Evolutionary conservation across 1,140 invertebrate species (phyloP), one percentile per base, ranked within the genome.

Genomic region (honey bee (Apis mellifera)): DNA sequence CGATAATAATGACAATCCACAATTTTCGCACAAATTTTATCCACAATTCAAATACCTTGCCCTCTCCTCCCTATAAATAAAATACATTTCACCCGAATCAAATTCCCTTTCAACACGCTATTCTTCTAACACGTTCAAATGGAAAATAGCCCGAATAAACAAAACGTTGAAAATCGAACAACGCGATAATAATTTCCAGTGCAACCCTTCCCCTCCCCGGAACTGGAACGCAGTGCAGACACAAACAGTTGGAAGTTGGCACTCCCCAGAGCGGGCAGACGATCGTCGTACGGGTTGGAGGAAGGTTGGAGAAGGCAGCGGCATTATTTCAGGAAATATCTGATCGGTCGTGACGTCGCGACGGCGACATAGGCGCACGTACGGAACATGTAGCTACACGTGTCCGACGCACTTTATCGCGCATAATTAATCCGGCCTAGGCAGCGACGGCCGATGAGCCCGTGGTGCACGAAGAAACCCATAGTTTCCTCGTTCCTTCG

Each of bases 311-410:
- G 64, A 26, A 82, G 73, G 72, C 55, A 76, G 73, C 75, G 82
- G 86, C 88, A 86, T 88, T 88, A 89, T 88, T 88, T 86, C 77
- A 88, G 87, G 82, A 88, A 89, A 88, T 89, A 89, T 89, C 87
- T 88, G 87, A 89, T 89, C 87, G 86, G 81, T 83, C 87, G 86
- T 87, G 86, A 88, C 86, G 83, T 85, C 86, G 85, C 82, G 77
- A 82, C 84, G 68, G 84, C 86, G 86, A 84, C 82, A 84, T 82
- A 78, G 77, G 86, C 86, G 86, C 85, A 73, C 86, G 74, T 88
- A 87, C 70, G 76, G 86, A 65, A 79, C 84, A 74, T 88, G 87
- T 88, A 86, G 52, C 77, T 89, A 89, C 87, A 89, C 84, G 87
- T 89, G 87, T 89, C 69, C 86, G 77, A 88, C 87, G 87, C 86